Evolutionary conservation across 2,797 vertebrate genomes (phyloP).

Genomic region (Enteromius fasciolatus): DNA sequence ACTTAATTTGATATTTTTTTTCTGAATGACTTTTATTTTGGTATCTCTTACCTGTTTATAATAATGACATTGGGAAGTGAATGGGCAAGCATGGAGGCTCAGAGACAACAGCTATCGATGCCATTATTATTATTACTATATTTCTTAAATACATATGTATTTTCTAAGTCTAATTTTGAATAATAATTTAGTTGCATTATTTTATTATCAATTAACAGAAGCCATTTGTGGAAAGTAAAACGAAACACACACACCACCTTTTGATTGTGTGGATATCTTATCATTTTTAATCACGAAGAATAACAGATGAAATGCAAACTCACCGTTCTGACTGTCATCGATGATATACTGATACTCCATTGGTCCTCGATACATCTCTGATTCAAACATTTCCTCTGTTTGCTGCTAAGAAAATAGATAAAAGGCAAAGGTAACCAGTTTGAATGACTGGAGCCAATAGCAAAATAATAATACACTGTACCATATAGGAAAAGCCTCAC

Average conservation of each 20-base stretch:
- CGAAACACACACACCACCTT: neutral
- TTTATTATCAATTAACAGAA: neutral
- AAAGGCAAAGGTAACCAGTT: constrained; percentile 16
- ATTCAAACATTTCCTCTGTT: constrained; percentile 90
- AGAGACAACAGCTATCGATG: neutral
- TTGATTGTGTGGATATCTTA: neutral
- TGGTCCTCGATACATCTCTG: constrained; percentile 89
- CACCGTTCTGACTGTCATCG: constrained; percentile 90
- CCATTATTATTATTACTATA: neutral
- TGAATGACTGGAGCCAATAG: constrained; percentile 21
- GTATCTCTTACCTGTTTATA: neutral
- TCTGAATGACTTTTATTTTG: constrained; percentile 11
- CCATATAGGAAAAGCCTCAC: constrained; percentile 58
- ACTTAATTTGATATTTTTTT: neutral
- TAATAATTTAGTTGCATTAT: neutral
- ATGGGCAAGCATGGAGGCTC: neutral
- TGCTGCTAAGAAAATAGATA: constrained; percentile 76
- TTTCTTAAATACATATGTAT: neutral
- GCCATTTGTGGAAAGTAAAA: neutral
- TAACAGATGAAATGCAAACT: constrained; percentile 60
- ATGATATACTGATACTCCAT: constrained; percentile 93
- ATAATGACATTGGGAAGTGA: constrained; percentile 11
- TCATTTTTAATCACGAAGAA: neutral
- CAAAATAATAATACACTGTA: constrained; percentile 44
- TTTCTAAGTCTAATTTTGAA: neutral